Conservation (phyloP, 2,797 vertebrate species). For the Neostethus bicornis region DNA sequence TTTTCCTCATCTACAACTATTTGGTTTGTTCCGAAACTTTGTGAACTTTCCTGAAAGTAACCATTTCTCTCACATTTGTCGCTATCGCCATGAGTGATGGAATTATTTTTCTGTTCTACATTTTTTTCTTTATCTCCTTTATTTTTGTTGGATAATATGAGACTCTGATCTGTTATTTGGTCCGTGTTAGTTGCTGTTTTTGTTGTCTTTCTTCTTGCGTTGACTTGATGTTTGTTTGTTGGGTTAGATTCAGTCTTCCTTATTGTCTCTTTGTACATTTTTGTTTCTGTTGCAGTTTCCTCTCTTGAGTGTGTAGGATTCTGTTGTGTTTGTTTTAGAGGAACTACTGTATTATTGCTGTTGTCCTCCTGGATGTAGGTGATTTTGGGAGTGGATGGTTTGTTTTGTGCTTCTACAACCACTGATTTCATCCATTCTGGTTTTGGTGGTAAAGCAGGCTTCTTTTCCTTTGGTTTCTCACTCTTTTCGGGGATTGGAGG, state of each 20-base stretch:
- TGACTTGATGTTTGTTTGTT: conserved; percentile 29
- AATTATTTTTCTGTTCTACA: conserved; percentile 69
- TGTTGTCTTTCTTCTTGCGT: conserved; percentile 51
- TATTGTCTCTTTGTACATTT: conserved; percentile 12
- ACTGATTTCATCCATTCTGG: conserved; percentile 67
- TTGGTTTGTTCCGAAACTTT: conserved; percentile 62
- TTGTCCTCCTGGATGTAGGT: conserved; percentile 56
- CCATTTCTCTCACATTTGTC: conserved; percentile 53
- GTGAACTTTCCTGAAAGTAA: conserved; percentile 51
- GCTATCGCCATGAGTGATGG: conserved; percentile 58
- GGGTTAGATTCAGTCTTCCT: conserved; percentile 30
- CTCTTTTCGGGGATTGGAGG: conserved; percentile 70
- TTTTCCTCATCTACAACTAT: conserved; percentile 39
- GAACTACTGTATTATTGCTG: conserved; percentile 35
- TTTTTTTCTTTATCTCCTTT: conserved; percentile 65
- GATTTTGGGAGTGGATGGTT: conserved; percentile 72
- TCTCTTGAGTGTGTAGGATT: conserved; percentile 44
- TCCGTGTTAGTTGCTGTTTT: conserved; percentile 18
- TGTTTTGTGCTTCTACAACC: conserved; percentile 52
- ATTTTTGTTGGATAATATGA: conserved; percentile 15
- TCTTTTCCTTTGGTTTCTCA: conserved; percentile 71
- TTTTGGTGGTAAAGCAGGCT: conserved; percentile 76
- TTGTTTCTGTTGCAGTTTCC: conserved; percentile 31
- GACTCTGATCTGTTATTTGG: conserved; percentile 28
- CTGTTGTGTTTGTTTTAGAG: conserved; percentile 38